A percentile compares a stretch with the other conserved stretches of the same genome.
phyloP scores from a whole-genome alignment of 2,797 vertebrate genomes.

The Sebastes cheni region DNA sequence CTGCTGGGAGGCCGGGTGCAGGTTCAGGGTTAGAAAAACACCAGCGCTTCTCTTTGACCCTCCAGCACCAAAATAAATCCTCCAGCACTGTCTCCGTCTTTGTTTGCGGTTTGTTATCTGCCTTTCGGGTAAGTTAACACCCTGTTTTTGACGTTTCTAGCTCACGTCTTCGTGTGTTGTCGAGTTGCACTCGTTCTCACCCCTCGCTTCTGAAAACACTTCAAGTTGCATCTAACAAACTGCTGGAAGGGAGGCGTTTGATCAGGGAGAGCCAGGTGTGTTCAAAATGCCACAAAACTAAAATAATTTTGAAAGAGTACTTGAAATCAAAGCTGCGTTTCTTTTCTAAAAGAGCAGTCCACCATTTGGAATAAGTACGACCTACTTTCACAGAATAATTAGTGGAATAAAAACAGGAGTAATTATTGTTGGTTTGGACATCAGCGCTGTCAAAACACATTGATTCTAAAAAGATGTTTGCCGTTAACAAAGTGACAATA shows the following conservation, averaged over 20 bases:
- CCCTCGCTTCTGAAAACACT: constrained; percentile 1
- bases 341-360: background rate
- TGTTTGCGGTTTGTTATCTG: constrained; percentile 3
- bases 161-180: background rate
- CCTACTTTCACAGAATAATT: background rate
- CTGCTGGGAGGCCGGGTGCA: background rate
- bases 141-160: constrained; percentile 30
- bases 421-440: background rate
- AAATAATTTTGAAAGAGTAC: background rate
- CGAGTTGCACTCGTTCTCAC: constrained; percentile 12
- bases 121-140: background rate
- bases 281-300: background rate
- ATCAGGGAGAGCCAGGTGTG: constrained; percentile 14
- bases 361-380: background rate
- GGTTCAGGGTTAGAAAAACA: constrained; percentile 3
- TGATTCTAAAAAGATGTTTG: background rate
- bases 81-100: background rate
- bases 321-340: background rate
- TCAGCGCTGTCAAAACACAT: background rate
- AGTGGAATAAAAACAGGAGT: background rate
- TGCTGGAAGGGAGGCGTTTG: constrained; percentile 13
- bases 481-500: background rate
- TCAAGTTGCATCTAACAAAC: constrained; percentile 1
- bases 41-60: background rate
- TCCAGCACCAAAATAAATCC: background rate